Base-by-base conservation (phyloP, 2,113 vertebrate species). In the Grammomys surdaster region DNA sequence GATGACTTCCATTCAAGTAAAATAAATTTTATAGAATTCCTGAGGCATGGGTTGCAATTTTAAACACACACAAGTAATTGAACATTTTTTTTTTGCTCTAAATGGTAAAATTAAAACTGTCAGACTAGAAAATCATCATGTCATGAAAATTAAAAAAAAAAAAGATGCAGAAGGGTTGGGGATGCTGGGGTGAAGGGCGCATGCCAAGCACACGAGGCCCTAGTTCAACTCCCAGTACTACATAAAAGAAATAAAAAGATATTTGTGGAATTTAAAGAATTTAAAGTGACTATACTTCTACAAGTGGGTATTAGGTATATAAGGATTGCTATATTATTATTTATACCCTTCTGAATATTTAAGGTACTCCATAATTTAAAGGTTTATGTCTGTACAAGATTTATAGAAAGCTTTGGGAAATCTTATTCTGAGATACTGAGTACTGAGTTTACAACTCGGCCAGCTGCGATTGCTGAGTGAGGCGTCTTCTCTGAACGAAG, bases 281-380 rank as follows among this genome's bases (percentile, higher is more conserved):
- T 94, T 40, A 63, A 78, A 78, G 82, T 76, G 72, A 65, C 51
- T 96, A 36, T 85, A 90, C 91, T 82, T 92, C 85, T 96, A 94
- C 89, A 96, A 92, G n/a, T 81, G 33, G 69, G 43, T 92, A 33
- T 80, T 93, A 91, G 22, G 26, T 70, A 92, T 78, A 95, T 12
- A 95, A 16, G 46, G 43, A 94, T 95, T 73, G 91, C 96, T 97
- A 97, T 97, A 97, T 96, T 92, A 93, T 95, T 92, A 95, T 97
- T 90, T 97, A 97, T 96, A 95, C 36, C 89, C 93, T 96, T 93
- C 67, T 89, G 95, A 76, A 93, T 92, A 94, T 58, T 96, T 97
- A 98, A 98, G 96, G 90, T 94, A 97, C 13, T 96, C 91, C 73
- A 95, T 97, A 97, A 96, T 93, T 98, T 97, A 97, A 97, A 97